Evolutionary conservation across 2,797 vertebrate genomes (phyloP), one percentile per base, ranked within the genome.

Genomic region (Poeciliopsis paucimaculata): DNA sequence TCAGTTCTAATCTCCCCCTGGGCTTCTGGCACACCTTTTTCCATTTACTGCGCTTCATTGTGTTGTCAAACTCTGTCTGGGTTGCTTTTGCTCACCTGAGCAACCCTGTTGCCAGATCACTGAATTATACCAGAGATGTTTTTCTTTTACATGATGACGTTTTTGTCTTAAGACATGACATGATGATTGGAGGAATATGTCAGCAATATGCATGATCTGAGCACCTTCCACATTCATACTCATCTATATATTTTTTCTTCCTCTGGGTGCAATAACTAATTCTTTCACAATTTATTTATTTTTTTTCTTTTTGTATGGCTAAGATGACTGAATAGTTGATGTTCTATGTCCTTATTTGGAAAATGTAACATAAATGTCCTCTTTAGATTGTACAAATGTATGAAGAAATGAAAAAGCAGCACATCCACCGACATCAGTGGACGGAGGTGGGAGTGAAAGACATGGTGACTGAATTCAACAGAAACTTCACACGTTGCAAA

Each of bases 1-100:
- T 86, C 87, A 78, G 49, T 62, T 76, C 68, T 77, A 85, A 85
- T 87, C 82, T 85, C 80, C 73, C 81, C 51, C 72, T 1, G 41
- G 79, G 46, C 76, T 34, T 73, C 70, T 73, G 53, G 74, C 51
- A 41, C 43, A 55, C 75, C 68, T 23, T 80, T 75, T 82, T 79
- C 78, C 75, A 85, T 85, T 88, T 79, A 78, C 77, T 45, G 26
- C 77, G 71, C 70, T 77, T 83, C 57, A 75, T 72, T 80, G 74
- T 86, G 78, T 83, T 80, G 41, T 88, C 72, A 79, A 45, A 82
- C 75, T 77, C 45, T 53, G 43, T 84, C 31, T 64, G 47, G 53
- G 51, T 71, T 36, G 36, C 79, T 39, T 68, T 76, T 77, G 75
- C 41, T 76, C 39, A 47, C 55, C 18, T 47, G 73, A 74, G 76